Evolutionary conservation across 2,113 vertebrate species (phyloP).

Genomic region (Stegastes partitus): DNA sequence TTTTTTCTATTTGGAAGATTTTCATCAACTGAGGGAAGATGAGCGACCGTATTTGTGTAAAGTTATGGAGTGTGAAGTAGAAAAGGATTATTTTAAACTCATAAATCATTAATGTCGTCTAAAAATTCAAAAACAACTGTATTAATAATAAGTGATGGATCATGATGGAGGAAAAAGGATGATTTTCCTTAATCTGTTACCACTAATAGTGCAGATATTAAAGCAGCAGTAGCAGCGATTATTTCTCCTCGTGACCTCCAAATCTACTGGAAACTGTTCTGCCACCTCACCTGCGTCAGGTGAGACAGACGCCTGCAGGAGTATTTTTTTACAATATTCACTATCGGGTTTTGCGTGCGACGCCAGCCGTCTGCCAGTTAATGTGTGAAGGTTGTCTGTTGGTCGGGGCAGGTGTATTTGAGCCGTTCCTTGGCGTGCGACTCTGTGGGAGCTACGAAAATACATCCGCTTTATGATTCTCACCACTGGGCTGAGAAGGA

Average conservation of each 20-base stretch:
- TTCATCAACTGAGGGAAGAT: neutral
- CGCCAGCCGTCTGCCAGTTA: slow-evolving; percentile 5
- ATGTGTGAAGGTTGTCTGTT: slow-evolving; percentile 13
- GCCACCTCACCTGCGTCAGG: neutral
- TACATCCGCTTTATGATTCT: slow-evolving; percentile 22
- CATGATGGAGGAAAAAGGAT: too few relatives aligned
- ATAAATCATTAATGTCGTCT: too few relatives aligned
- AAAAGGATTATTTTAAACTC: too few relatives aligned
- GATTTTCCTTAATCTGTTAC: neutral
- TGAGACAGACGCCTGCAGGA: slow-evolving; percentile 7
- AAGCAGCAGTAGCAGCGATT: too few relatives aligned
- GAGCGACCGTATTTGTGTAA: neutral
- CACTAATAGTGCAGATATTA: neutral
- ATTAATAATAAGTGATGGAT: too few relatives aligned
- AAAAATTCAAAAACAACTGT: too few relatives aligned
- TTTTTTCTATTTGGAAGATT: neutral
- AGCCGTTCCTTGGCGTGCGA: neutral
- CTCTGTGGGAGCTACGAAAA: slow-evolving; percentile 6
- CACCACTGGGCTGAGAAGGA: slow-evolving; percentile 15
- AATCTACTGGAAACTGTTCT: neutral
- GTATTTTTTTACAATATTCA: slow-evolving; percentile 34
- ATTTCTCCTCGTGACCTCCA: neutral
- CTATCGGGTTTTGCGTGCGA: slow-evolving; percentile 24
- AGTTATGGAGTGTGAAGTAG: neutral
- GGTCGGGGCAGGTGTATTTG: slow-evolving; percentile 7